A percentile compares a stretch with the other conserved stretches of the same genome.
Conservation (phyloP, 2,797 vertebrate genomes). For the Coccyzus lansbergi region DNA sequence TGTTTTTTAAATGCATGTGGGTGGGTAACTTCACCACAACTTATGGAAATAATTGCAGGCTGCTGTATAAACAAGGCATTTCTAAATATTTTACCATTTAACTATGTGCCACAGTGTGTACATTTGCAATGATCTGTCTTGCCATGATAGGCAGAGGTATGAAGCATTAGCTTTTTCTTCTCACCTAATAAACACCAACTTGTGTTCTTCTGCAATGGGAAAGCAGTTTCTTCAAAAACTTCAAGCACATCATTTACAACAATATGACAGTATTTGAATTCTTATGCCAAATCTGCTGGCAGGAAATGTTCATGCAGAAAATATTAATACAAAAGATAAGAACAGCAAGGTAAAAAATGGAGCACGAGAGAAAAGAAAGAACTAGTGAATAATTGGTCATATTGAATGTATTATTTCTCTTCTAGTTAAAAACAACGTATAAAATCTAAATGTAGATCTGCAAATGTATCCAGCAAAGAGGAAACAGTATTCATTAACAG, state of each 20-base stretch:
- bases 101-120: background rate
- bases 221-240: conserved; percentile 24
- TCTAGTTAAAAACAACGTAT: background rate
- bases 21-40: background rate
- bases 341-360: conserved; percentile 31
- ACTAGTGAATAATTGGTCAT: background rate
- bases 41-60: background rate
- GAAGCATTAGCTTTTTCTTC: background rate
- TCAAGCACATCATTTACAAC: conserved; percentile 29
- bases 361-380: background rate
- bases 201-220: conserved; percentile 18
- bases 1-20: background rate
- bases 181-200: background rate
- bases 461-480: background rate
- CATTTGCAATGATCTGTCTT: background rate
- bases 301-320: conserved; percentile 37
- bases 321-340: conserved; percentile 16
- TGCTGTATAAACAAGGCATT: background rate
- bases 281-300: background rate
- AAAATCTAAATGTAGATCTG: background rate
- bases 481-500: background rate
- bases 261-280: conserved; percentile 40
- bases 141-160: background rate
- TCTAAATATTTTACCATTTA: background rate
- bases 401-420: background rate